A percentile compares a stretch with the other conserved stretches of the same genome.
These are phyloP conservation scores for Mormyrus lacerda DNA, from an alignment of 2,113 vertebrate species.

Conservation along the genomic window DNA sequence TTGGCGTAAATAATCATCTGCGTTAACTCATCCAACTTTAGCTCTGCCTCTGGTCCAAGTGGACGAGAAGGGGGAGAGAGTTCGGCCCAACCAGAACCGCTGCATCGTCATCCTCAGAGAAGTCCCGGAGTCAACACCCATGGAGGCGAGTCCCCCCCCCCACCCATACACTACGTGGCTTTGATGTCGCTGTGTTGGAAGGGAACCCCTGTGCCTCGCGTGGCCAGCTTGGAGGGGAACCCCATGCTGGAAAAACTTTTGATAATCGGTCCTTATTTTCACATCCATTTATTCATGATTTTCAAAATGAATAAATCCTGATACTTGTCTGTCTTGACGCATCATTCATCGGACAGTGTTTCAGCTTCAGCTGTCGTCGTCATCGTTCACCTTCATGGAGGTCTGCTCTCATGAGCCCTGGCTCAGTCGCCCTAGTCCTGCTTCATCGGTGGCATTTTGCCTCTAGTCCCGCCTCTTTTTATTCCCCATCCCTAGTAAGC, in stretches of 20 bases:
- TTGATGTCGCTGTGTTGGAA: neutral
- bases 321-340: neutral
- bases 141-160: slow-evolving; percentile 65
- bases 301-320: neutral
- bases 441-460: neutral
- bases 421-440: neutral
- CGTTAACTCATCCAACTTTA: slow-evolving; percentile 34
- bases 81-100: slow-evolving; percentile 85
- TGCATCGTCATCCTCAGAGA: slow-evolving; percentile 93
- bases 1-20: neutral
- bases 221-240: no score
- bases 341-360: neutral
- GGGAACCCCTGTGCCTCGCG: neutral
- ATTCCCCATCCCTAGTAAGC: neutral
- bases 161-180: neutral
- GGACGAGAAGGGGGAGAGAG: slow-evolving; percentile 87
- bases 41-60: slow-evolving; percentile 90
- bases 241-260: neutral
- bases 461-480: neutral
- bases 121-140: slow-evolving; percentile 78
- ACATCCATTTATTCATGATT: neutral
- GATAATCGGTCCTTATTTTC: neutral
- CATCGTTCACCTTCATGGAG: neutral
- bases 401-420: neutral
- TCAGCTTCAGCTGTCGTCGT: neutral